These are phyloP conservation scores for Raphicerus campestris DNA, from an alignment of 2,113 vertebrate genomes.

Conservation along the genomic window DNA sequence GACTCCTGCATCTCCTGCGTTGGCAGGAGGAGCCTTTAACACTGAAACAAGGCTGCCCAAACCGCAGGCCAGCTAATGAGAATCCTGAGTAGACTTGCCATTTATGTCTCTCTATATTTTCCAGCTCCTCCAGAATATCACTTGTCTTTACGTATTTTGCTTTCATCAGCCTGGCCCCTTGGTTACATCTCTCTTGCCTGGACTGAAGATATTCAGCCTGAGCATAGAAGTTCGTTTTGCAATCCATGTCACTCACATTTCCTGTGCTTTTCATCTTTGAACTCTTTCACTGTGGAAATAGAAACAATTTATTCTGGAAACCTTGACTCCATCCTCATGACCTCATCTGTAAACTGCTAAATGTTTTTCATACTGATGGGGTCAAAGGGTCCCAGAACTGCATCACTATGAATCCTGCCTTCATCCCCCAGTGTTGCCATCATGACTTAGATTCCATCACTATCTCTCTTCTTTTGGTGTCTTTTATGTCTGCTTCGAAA, in stretches of 20 bases:
- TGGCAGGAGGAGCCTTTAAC: not conserved
- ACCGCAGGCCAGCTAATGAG: not conserved
- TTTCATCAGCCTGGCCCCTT: not conserved
- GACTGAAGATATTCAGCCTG: not conserved
- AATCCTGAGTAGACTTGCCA: not conserved
- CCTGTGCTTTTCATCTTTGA: not conserved
- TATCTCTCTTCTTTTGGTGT: not conserved
- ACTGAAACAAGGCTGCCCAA: not conserved
- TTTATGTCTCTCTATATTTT: accelerated
- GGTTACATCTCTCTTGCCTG: not conserved
- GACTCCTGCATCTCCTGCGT: not conserved
- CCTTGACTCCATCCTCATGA: not conserved
- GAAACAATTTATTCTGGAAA: slow-evolving; percentile 51
- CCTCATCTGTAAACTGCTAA: slow-evolving; percentile 60
- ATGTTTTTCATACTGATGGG: slow-evolving; percentile 41
- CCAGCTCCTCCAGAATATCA: not conserved
- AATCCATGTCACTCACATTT: slow-evolving; percentile 11
- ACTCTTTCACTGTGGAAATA: slow-evolving; percentile 1
- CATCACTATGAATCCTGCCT: not conserved
- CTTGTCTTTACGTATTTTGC: not conserved
- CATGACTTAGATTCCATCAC: not conserved
- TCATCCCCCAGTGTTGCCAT: not conserved
- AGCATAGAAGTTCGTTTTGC: not conserved
- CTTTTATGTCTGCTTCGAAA: not conserved
- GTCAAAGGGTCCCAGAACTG: slow-evolving; percentile 4